phyloP scores from a whole-genome alignment of 2,113 vertebrate species.

The Toxostoma redivivum region DNA sequence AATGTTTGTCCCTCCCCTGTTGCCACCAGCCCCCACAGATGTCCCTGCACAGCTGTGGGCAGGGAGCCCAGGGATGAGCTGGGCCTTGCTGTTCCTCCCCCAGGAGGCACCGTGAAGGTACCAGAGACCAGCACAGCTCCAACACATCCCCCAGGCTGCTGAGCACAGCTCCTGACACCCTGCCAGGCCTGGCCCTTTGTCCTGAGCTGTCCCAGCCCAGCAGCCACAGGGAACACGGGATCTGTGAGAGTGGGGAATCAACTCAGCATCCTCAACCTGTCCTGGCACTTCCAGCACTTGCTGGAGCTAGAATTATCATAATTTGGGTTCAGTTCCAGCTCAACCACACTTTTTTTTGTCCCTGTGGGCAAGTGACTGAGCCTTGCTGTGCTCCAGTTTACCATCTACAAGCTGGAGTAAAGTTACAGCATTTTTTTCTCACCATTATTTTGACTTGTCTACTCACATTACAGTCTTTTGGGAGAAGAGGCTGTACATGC shows the following conservation, averaged over 20 bases:
- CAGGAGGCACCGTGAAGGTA: accelerated
- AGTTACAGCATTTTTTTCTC: constrained; percentile 23
- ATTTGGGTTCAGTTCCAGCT: neutral
- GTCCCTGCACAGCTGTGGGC: neutral
- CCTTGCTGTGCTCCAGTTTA: neutral
- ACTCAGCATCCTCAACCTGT: accelerated
- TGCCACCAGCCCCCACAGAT: accelerated
- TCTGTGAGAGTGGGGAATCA: neutral
- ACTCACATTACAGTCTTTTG: constrained; percentile 28
- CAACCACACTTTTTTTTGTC: neutral
- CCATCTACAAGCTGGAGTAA: neutral
- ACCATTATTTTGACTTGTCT: constrained; percentile 38
- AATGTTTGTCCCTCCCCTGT: accelerated
- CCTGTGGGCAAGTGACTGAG: neutral
- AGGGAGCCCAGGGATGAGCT: accelerated
- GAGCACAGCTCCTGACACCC: accelerated
- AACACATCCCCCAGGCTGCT: accelerated
- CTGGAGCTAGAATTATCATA: neutral
- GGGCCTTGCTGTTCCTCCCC: neutral
- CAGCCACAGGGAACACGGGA: neutral
- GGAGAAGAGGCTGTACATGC: neutral
- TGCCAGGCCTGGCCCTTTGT: accelerated
- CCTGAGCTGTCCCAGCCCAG: neutral
- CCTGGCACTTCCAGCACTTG: neutral
- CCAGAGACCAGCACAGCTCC: neutral